Percentiles rank a stretch among this genome's conserved stretches.
Conservation (phyloP, 1,140 invertebrate species). For the Sitobion miscanthi region DNA sequence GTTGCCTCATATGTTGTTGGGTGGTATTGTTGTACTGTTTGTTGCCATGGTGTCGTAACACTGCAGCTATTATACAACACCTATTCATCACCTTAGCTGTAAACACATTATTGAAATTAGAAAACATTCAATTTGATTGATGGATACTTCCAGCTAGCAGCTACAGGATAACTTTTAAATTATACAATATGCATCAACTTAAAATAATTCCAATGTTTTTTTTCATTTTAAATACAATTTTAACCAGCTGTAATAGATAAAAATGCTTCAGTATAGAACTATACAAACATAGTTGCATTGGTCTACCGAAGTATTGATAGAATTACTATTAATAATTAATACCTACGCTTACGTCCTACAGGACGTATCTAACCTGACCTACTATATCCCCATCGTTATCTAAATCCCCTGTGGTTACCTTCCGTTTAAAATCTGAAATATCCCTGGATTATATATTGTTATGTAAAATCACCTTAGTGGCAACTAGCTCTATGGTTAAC, state of each 20-base stretch:
- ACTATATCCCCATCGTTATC: too few relatives aligned
- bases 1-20: conserved; percentile 11
- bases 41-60: conserved; percentile 49
- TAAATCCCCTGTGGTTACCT: too few relatives aligned
- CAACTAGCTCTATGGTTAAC: too few relatives aligned
- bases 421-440: too few relatives aligned
- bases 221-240: not conserved
- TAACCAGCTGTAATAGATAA: not conserved
- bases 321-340: not conserved
- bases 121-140: conserved; percentile 28
- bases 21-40: conserved; percentile 54
- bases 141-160: not conserved
- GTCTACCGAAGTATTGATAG: not conserved
- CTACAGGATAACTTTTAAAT: not conserved
- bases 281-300: not conserved
- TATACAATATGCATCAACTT: too few relatives aligned
- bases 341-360: not conserved
- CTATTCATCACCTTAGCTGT: conserved; percentile 41
- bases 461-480: too few relatives aligned
- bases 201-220: not conserved
- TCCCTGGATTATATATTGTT: too few relatives aligned
- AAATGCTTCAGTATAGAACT: not conserved
- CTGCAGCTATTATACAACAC: conserved; percentile 9
- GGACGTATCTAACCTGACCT: too few relatives aligned
- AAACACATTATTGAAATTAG: conserved; percentile 36